Conservation (phyloP, 2,113 vertebrate genomes). For the Ranitomeya variabilis region DNA sequence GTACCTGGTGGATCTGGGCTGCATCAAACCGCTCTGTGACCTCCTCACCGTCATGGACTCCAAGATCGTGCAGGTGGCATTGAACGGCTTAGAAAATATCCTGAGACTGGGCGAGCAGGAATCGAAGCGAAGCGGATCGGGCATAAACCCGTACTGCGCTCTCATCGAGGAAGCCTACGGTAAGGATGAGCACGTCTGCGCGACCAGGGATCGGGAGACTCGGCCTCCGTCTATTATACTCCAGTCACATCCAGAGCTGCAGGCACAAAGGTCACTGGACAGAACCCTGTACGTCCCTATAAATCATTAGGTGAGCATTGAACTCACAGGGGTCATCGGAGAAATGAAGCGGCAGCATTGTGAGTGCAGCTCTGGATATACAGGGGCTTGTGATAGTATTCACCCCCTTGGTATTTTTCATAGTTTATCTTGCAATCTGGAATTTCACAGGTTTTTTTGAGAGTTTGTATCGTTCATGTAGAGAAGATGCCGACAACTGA, state of each 20-base stretch:
- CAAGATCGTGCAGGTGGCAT: constrained; percentile 96
- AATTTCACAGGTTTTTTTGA: no score
- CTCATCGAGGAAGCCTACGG: constrained; percentile 96
- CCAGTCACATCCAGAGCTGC: background rate
- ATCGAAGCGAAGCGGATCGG: constrained; percentile 84
- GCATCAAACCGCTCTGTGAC: constrained; percentile 96
- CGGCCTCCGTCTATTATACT: background rate
- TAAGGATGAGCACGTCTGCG: constrained; percentile 63
- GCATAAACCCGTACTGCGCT: constrained; percentile 96
- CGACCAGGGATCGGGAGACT: background rate
- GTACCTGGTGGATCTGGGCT: constrained; percentile 92
- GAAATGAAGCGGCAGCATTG: background rate
- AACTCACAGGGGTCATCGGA: background rate
- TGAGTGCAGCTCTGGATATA: background rate
- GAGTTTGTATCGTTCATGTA: no score
- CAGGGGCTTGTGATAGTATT: no score
- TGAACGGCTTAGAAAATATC: constrained; percentile 96
- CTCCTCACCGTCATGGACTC: constrained; percentile 98
- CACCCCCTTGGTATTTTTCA: no score
- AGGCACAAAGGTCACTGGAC: background rate
- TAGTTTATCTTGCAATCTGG: no score
- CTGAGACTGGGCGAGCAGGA: constrained; percentile 93
- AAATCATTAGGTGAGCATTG: background rate
- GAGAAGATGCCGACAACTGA: no score
- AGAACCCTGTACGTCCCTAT: background rate